These are phyloP conservation scores for Orientallactaga bullata DNA, from an alignment of 2,113 vertebrate species.

Conservation along the genomic window DNA sequence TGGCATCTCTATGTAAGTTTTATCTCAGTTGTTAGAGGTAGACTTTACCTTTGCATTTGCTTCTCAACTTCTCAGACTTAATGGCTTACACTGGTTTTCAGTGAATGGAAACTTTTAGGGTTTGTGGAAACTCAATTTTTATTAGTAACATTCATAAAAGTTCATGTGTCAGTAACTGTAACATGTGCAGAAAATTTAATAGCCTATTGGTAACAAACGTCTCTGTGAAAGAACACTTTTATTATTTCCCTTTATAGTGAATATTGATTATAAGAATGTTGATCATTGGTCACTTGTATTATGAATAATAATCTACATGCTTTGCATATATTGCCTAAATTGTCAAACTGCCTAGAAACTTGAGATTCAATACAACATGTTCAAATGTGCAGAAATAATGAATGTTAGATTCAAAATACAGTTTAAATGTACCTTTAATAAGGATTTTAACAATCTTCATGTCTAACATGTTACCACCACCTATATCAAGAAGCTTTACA, in stretches of 20 bases:
- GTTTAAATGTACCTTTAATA: neutral
- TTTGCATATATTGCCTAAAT: neutral
- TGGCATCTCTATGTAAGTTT: neutral
- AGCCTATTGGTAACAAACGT: neutral
- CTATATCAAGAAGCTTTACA: neutral
- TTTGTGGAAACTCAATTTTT: neutral
- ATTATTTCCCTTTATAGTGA: neutral
- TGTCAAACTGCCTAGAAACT: conserved; percentile 15
- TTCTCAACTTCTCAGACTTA: neutral
- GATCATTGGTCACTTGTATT: neutral
- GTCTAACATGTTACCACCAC: neutral
- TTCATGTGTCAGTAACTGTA: neutral
- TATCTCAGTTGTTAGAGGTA: neutral
- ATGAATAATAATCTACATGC: neutral
- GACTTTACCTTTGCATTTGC: neutral
- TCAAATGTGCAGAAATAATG: neutral
- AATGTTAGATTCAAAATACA: neutral
- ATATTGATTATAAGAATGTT: neutral
- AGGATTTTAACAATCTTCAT: neutral
- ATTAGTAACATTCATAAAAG: neutral
- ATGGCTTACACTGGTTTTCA: neutral
- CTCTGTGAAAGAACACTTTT: neutral
- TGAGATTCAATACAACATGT: neutral
- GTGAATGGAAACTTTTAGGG: neutral
- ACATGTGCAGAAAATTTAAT: neutral